Base-by-base conservation (phyloP, 2,113 vertebrate species). In the Phylloscopus trochiloides region DNA sequence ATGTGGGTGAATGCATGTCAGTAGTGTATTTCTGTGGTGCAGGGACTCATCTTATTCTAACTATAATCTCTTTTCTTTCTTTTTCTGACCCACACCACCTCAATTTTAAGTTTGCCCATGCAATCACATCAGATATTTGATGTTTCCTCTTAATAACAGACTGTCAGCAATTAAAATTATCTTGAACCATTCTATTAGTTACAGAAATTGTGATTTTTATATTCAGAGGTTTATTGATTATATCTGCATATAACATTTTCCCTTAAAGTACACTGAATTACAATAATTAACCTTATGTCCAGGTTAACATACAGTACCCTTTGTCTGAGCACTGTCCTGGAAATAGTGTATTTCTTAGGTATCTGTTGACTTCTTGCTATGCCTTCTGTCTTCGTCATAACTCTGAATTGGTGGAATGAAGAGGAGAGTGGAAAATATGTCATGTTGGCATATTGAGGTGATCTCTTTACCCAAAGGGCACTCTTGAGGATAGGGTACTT, bases 151-250 rank as follows among this genome's bases (percentile, higher is more conserved):
- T 74, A 70, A 20, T 92, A 82, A 90, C 61, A 89, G 62, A 63
- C 50, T 58, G 14, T 45, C 40, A 40, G 43, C 94, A 97, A 97
- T 98, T 97, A 95, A 36, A 96, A 40, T 63, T 52, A 86, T 90
- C 74, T 95, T 92, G 26, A 81, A 47, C 47, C 73, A 8, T 81
- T 94, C 73, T 93, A 57, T 97, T 97, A 97, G 96, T 96, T 97
- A 96, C 26, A 43, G 78, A 65, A 96, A 93, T 54, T 95, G 63
- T 86, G 70, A 52, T 81, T 93, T 96, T 93, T 80, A 71, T 94
- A 92, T 91, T 93, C 45, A 31, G 59, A 87, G 2, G 57, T 93
- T 97, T 97, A 96, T 94, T 97, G 76, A 85, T 68, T 57, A 58
- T 63, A 87, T 65, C 77, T 95, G 28, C 52, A 54, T 38, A 59